These are phyloP conservation scores for Anaspis maculata DNA, from an alignment of 2,888 invertebrate genomes.

Conservation along the genomic window DNA sequence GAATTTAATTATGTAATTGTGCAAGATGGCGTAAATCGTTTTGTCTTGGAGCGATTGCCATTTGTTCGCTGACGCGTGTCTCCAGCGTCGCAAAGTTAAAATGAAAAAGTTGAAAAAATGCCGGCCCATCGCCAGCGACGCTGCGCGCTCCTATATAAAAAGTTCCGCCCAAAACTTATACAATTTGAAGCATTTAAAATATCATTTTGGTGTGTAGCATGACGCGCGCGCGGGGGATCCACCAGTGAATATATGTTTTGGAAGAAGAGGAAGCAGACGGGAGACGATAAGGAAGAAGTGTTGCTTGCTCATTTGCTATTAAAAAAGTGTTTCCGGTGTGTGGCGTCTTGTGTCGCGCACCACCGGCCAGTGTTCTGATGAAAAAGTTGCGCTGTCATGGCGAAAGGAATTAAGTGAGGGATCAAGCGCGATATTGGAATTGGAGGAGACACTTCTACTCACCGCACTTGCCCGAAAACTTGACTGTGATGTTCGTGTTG, in stretches of 20 bases:
- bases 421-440: not conserved
- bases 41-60: constrained; percentile 19
- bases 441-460: constrained; percentile 35
- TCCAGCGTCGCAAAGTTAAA: constrained; percentile 21
- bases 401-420: too few relatives aligned
- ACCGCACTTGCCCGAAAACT: constrained; percentile 85
- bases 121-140: constrained; percentile 19
- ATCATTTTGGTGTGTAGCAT: constrained; percentile 13
- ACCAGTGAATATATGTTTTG: too few relatives aligned
- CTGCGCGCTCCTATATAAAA: too few relatives aligned
- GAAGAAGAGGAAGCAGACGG: too few relatives aligned
- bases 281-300: too few relatives aligned
- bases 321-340: too few relatives aligned
- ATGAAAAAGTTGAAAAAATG: constrained; percentile 28
- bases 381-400: too few relatives aligned
- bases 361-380: constrained; percentile 10
- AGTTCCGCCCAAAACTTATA: constrained; percentile 20
- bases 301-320: too few relatives aligned
- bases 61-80: constrained; percentile 21
- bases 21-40: constrained; percentile 19
- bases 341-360: constrained; percentile 5
- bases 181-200: constrained; percentile 18
- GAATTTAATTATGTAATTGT: constrained; percentile 25
- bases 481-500: constrained; percentile 67
- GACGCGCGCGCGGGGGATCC: too few relatives aligned